phyloP scores from a whole-genome alignment of 2,113 vertebrate genomes.

The Nannospalax galili region DNA sequence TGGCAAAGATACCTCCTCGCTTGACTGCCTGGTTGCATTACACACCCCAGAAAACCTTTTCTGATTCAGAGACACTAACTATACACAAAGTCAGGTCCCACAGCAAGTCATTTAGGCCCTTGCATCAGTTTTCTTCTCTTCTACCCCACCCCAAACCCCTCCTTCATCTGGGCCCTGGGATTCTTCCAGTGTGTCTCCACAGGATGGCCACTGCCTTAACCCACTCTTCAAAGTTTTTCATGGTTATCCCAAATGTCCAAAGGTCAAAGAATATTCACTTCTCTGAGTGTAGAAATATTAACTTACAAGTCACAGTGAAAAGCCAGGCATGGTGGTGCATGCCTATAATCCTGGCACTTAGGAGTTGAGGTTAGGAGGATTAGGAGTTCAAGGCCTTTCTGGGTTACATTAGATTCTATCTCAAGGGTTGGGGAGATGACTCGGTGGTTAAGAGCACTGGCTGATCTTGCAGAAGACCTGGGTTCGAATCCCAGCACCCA shows the following conservation, averaged over 20 bases:
- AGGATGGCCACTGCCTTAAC: background rate
- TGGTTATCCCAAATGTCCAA: background rate
- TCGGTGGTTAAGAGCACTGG: too few relatives aligned
- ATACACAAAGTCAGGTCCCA: background rate
- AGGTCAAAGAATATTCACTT: background rate
- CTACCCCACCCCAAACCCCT: background rate
- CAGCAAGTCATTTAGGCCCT: background rate
- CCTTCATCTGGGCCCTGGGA: background rate
- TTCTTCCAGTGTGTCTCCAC: background rate
- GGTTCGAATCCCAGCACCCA: too few relatives aligned
- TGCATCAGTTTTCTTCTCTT: background rate
- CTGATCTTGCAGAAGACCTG: too few relatives aligned
- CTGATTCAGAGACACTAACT: slow-evolving; percentile 15
- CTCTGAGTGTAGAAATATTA: background rate
- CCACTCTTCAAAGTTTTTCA: background rate
- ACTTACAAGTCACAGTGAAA: background rate
- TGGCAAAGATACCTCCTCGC: background rate
- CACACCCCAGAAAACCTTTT: background rate
- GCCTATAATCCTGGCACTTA: background rate
- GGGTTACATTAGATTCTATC: background rate
- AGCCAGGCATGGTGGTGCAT: background rate
- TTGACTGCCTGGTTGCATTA: background rate
- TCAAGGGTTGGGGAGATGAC: too few relatives aligned
- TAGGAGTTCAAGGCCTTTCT: background rate
- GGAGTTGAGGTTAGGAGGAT: too few relatives aligned